These are phyloP conservation scores for Pseudochirops corinnae DNA, from an alignment of 2,797 vertebrate species.

Conservation along the genomic window DNA sequence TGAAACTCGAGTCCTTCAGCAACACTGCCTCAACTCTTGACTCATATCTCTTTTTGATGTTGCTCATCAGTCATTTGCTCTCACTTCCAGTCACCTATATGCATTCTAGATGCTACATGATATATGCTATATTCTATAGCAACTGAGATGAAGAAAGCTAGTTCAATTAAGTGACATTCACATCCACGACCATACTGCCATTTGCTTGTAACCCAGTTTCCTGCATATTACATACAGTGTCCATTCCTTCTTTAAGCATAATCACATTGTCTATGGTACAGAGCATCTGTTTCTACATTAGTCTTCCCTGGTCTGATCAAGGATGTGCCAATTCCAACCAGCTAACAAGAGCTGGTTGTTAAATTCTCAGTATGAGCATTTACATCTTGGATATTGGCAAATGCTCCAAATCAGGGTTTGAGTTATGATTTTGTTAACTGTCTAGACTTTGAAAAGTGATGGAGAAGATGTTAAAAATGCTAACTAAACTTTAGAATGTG, in stretches of 20 bases:
- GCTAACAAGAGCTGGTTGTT: background rate
- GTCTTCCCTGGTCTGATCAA: background rate
- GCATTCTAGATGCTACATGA: too few species aligned
- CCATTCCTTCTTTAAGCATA: background rate
- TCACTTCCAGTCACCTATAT: background rate
- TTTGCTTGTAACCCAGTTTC: background rate
- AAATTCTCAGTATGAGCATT: background rate
- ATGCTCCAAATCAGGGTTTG: background rate
- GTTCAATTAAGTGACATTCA: background rate
- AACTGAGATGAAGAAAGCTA: background rate
- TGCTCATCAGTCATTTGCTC: background rate
- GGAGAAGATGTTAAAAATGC: background rate
- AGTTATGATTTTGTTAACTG: background rate
- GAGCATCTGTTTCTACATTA: background rate
- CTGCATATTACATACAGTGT: background rate
- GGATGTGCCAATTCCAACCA: too few species aligned
- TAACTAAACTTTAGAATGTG: background rate
- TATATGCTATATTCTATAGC: background rate
- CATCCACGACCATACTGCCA: background rate
- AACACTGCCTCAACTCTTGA: too few species aligned
- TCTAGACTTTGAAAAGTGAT: background rate
- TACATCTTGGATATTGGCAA: background rate
- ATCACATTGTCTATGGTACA: background rate
- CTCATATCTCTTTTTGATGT: background rate
- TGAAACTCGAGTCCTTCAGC: too few species aligned